phyloP scores from a whole-genome alignment of 1,140 invertebrate genomes.

The Cheumatopsyche charites region DNA sequence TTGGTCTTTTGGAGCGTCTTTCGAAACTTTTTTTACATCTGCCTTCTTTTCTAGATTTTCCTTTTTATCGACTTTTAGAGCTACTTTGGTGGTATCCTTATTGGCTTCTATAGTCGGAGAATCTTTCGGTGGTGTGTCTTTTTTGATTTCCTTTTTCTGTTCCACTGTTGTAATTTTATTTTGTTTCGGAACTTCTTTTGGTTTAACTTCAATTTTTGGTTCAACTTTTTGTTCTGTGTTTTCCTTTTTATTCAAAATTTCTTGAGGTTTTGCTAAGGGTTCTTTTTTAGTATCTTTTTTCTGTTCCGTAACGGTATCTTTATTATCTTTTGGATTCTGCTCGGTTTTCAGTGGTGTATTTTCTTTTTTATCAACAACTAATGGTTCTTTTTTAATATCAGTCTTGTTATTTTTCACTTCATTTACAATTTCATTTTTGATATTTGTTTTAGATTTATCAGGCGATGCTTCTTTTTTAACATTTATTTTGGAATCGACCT shows the following conservation, averaged over 20 bases:
- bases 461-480: not conserved
- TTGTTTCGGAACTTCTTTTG: not conserved
- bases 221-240: no score
- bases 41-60: not conserved
- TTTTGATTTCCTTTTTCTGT: not conserved
- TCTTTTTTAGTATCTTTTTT: slow-evolving; percentile 11
- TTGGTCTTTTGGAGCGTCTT: not conserved
- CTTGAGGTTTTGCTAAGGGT: not conserved
- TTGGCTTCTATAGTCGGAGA: not conserved
- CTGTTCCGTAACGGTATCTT: not conserved
- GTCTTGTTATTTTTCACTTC: slow-evolving; percentile 1
- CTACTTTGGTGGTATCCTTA: not conserved
- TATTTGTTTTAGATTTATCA: slow-evolving; percentile 1
- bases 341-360: not conserved
- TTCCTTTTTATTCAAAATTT: no score
- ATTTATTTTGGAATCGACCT: not conserved
- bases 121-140: not conserved
- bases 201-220: no score
- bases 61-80: not conserved
- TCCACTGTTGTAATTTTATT: not conserved
- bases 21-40: no score
- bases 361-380: not conserved
- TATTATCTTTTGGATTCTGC: not conserved
- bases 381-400: not conserved
- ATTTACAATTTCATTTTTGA: not conserved